Base-by-base conservation (phyloP, 2,888 invertebrate genomes). In the Pristionchus maxplancki region DNA sequence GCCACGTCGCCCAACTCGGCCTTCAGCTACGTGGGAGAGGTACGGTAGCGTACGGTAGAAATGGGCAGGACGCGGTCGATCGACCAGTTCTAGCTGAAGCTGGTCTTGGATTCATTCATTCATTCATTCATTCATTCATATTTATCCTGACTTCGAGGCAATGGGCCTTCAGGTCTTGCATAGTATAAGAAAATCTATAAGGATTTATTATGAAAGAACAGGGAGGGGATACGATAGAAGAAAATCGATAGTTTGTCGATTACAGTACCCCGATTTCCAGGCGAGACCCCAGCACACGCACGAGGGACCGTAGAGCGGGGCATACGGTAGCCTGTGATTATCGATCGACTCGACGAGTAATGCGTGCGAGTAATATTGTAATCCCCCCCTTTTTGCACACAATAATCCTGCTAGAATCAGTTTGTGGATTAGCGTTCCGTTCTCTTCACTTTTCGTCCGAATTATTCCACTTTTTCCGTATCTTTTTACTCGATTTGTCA, bases 1-100 rank as follows among this genome's bases (percentile, higher is more conserved):
- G 89, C 89, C 11, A 90, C 91, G 34, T 92, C 92, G 53, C 90
- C 90, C 40, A 92, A 90, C 82, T 91, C 91, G 78, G 92, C 92
- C 9, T 92, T 92, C 87, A 89, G 90, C 20, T 90, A 89, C n/a
- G 90, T 91, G 67, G 74, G 34, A 48, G 58, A 48, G 74, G 71
- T 74, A 87, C 53, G 64, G 85, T 83, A 78, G 78, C 17, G 53
- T 28, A 48, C 48, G 81, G 81, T 78, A 24, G 44, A 78, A 6
- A 44, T 44, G 44, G 44, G 44, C n/a, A n/a, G n/a, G n/a, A n/a
- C n/a, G n/a, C n/a, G n/a, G n/a, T n/a, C n/a, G n/a, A n/a, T n/a
- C n/a, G n/a, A n/a, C n/a, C n/a, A n/a, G n/a, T n/a, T n/a, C n/a
- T n/a, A n/a, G n/a, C n/a, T n/a, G n/a, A n/a, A n/a, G n/a, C n/a